These are phyloP conservation scores for Orcinus orca DNA, from an alignment of 2,113 vertebrate species.

Conservation along the genomic window DNA sequence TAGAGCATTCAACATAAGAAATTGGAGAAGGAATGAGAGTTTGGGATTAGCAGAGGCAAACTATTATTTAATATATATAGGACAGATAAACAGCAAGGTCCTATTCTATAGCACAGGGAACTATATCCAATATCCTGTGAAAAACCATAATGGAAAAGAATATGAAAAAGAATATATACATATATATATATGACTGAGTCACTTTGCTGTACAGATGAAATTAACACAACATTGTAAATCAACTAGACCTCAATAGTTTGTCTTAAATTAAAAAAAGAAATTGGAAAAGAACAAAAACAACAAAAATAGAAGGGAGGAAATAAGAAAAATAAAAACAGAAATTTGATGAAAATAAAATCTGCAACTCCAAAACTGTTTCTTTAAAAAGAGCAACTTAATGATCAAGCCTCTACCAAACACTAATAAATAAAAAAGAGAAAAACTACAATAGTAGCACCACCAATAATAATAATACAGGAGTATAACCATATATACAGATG, in stretches of 20 bases:
- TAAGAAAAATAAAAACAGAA: background rate
- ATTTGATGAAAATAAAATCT: background rate
- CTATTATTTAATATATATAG: background rate
- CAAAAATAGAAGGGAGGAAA: slow-evolving; percentile 23
- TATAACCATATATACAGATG: background rate
- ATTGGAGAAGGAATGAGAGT: background rate
- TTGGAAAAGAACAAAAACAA: background rate
- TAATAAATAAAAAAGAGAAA: background rate
- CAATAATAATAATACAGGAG: background rate
- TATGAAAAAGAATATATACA: background rate
- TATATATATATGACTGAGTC: background rate
- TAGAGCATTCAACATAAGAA: background rate
- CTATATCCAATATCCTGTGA: background rate
- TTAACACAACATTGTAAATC: no score
- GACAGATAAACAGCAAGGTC: background rate
- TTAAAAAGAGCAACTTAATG: background rate
- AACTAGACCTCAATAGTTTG: no score
- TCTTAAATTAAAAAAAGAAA: background rate
- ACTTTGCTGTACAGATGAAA: background rate
- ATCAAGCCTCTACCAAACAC: background rate
- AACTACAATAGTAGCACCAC: background rate
- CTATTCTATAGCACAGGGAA: background rate
- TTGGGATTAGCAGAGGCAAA: background rate
- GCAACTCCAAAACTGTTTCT: background rate
- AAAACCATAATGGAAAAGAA: background rate